Percentiles rank a stretch among this genome's conserved stretches.
Conservation (phyloP, 2,797 vertebrate species). For the Alfaro cultratus region DNA sequence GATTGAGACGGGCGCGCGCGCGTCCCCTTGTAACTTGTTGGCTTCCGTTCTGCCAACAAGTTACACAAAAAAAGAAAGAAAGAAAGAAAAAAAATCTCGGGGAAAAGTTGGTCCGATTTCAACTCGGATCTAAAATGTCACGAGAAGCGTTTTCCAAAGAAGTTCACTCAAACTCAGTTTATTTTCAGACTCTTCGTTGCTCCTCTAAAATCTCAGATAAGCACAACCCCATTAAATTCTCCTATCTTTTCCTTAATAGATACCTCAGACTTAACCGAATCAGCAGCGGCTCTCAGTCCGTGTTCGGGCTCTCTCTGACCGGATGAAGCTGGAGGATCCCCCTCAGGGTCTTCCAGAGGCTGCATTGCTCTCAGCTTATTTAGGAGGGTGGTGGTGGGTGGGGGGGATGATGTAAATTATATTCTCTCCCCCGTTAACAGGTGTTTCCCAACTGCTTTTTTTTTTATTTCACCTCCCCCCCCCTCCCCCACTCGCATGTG, state of each 20-base stretch:
- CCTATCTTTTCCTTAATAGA: not conserved
- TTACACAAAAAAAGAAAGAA: too few relatives aligned
- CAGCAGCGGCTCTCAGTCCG: conserved; percentile 42
- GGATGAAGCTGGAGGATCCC: conserved; percentile 54
- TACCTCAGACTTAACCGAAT: not conserved
- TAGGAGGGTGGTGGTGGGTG: conserved; percentile 38
- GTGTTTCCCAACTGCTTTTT: conserved; percentile 76
- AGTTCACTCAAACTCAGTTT: not conserved
- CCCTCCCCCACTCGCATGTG: not conserved
- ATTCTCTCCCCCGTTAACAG: conserved; percentile 78
- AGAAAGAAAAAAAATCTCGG: too few relatives aligned
- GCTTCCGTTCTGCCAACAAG: too few relatives aligned
- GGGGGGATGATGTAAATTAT: conserved; percentile 66
- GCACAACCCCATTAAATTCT: not conserved
- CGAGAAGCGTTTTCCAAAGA: not conserved
- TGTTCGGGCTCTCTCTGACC: conserved; percentile 44
- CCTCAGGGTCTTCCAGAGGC: conserved; percentile 62
- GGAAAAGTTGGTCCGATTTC: not conserved
- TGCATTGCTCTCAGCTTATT: conserved; percentile 49
- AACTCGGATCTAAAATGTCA: not conserved
- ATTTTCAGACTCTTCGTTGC: not conserved
- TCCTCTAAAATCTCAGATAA: not conserved
- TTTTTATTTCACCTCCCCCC: not conserved
- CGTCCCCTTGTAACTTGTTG: conserved; percentile 26
- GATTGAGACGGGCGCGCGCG: conserved; percentile 14